Evolutionary conservation across 2,113 vertebrate genomes (phyloP).

Genomic region (Propithecus coquereli): DNA sequence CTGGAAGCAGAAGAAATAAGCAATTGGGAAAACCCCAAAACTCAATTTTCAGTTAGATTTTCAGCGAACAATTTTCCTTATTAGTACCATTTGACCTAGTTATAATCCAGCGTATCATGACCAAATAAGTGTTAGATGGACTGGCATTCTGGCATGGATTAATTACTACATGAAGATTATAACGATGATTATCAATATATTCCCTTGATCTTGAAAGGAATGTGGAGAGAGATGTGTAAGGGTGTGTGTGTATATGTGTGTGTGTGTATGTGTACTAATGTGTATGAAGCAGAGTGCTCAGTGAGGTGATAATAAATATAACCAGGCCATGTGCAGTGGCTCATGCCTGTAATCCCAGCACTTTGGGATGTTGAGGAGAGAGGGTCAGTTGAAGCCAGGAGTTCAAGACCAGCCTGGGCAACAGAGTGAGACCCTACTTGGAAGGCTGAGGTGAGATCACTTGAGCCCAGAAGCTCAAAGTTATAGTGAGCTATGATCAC

Average conservation of each 20-base stretch:
- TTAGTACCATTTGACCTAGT: constrained; percentile 31
- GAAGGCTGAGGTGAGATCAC: too few species aligned
- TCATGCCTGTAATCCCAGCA: too few species aligned
- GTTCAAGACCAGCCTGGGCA: too few species aligned
- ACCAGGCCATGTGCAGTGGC: too few species aligned
- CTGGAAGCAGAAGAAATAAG: not conserved
- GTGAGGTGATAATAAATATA: not conserved
- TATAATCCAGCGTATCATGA: not conserved
- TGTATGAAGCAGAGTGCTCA: not conserved
- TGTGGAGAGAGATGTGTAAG: not conserved
- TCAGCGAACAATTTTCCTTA: constrained; percentile 4
- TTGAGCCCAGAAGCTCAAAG: too few species aligned
- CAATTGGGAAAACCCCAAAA: not conserved
- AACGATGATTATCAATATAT: not conserved
- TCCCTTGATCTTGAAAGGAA: not conserved
- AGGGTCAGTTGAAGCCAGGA: too few species aligned
- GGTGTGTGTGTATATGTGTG: too few species aligned
- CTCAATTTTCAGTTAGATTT: not conserved
- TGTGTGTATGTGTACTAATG: not conserved
- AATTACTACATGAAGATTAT: not conserved
- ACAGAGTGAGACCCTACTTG: too few species aligned
- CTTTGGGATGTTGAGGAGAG: too few species aligned
- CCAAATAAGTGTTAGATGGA: not conserved
- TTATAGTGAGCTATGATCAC: too few species aligned
- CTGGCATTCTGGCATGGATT: not conserved